Conservation (phyloP, 2,113 vertebrate species). For the Hypocryptadius cinnamomeus region DNA sequence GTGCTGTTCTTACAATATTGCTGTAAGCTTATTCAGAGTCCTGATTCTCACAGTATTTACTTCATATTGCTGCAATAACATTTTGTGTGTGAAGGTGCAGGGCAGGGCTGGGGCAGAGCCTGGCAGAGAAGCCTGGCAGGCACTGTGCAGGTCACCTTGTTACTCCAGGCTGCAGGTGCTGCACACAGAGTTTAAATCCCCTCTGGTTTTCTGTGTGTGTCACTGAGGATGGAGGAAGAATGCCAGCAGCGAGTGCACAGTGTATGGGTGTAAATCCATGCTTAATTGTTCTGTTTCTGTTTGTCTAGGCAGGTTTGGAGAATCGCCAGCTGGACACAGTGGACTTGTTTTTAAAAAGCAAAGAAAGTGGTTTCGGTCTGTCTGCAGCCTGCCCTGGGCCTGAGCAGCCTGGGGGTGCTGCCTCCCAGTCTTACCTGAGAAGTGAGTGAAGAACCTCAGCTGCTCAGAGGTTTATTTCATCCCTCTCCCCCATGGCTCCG, state of each 20-base stretch:
- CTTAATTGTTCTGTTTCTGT: not conserved
- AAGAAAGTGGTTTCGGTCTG: conserved; percentile 80
- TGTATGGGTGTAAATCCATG: not conserved
- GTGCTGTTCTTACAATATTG: not conserved
- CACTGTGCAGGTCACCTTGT: not conserved
- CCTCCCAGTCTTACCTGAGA: conserved; percentile 63
- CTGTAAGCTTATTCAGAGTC: not conserved
- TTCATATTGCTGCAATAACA: not conserved
- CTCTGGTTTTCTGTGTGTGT: not conserved
- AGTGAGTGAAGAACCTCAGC: conserved; percentile 63
- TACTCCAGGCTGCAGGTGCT: not conserved
- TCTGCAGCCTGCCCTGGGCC: conserved; percentile 24
- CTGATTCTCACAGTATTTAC: not conserved
- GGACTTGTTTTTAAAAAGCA: conserved; percentile 94
- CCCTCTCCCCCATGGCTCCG: fast-evolving
- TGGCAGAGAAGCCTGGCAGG: not conserved
- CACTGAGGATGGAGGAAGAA: not conserved
- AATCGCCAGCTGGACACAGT: conserved; percentile 94
- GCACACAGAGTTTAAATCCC: not conserved
- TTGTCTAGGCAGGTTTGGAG: conserved; percentile 85
- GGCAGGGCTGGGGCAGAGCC: not conserved
- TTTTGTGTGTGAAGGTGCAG: not conserved
- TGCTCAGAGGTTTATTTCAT: fast-evolving
- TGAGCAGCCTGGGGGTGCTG: conserved; percentile 16
- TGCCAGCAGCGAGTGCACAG: not conserved